A percentile compares a stretch with the other conserved stretches of the same genome.
These are phyloP conservation scores for Naso thynnoides DNA, from an alignment of 2,797 vertebrate species.

Conservation along the genomic window DNA sequence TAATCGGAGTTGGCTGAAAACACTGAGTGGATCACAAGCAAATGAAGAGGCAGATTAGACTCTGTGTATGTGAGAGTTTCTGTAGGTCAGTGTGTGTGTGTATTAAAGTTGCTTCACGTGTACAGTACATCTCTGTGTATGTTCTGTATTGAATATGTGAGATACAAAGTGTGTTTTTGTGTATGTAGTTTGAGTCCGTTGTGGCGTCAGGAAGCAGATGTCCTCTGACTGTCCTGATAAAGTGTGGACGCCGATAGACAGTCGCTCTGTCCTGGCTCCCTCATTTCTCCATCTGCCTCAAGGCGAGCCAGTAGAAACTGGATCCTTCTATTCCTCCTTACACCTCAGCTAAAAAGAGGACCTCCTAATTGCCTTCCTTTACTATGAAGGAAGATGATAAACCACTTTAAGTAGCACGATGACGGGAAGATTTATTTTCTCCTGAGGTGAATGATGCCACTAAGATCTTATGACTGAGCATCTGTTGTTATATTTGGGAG, in stretches of 20 bases:
- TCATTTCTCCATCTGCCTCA: constrained; percentile 46
- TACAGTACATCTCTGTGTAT: not conserved
- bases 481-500: constrained; percentile 43
- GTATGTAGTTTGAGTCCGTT: not conserved
- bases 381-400: constrained; percentile 49
- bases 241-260: constrained; percentile 45
- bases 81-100: not conserved
- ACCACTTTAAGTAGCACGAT: constrained; percentile 42
- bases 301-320: constrained; percentile 57
- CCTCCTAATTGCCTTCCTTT: constrained; percentile 48
- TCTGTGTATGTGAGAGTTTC: constrained; percentile 5
- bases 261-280: constrained; percentile 41
- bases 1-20: constrained; percentile 59
- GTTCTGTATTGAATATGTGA: not conserved
- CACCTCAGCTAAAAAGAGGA: constrained; percentile 63
- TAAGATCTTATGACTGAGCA: constrained; percentile 26
- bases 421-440: constrained; percentile 61
- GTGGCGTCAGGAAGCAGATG: constrained; percentile 51
- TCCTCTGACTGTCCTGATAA: constrained; percentile 49
- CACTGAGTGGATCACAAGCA: constrained; percentile 49
- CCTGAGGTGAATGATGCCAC: constrained; percentile 38
- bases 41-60: constrained; percentile 52
- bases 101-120: not conserved
- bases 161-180: not conserved
- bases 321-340: constrained; percentile 44